Evolutionary conservation across 2,888 invertebrate species (phyloP).

Genomic region (Allacma fusca): DNA sequence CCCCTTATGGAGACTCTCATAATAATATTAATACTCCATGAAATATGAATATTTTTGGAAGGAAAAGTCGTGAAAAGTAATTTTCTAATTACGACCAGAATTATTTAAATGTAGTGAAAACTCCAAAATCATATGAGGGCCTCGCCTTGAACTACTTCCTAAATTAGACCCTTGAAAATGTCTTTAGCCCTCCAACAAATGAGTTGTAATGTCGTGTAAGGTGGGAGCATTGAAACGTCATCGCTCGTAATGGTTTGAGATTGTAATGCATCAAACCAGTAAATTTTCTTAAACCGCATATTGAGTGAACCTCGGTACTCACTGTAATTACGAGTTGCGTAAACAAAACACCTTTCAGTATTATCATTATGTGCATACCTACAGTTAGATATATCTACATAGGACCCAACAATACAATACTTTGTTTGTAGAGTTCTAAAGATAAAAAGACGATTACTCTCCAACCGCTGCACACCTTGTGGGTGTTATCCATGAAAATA

Average conservation of each 20-base stretch:
- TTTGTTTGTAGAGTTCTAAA: background rate
- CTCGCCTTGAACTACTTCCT: constrained; percentile 22
- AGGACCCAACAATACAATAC: background rate
- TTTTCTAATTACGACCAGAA: no score
- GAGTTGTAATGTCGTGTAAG: background rate
- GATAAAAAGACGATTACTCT: background rate
- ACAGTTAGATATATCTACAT: no score
- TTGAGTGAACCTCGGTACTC: background rate
- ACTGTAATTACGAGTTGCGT: background rate
- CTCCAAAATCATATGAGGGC: background rate
- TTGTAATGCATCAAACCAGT: background rate
- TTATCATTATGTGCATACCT: background rate
- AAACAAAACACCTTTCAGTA: constrained; percentile 7
- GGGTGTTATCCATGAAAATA: no score
- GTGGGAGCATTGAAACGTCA: background rate
- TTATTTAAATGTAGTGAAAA: no score
- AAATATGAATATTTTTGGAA: no score
- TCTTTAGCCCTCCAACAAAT: background rate
- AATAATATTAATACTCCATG: no score
- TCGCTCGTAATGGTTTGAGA: constrained; percentile 1
- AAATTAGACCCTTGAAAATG: constrained; percentile 23
- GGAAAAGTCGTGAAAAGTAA: no score
- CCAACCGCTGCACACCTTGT: no score
- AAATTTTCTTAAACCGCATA: background rate
- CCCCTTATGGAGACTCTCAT: no score